Conservation (phyloP, 2,888 invertebrate genomes). For the Yponomeuta cagnagella region DNA sequence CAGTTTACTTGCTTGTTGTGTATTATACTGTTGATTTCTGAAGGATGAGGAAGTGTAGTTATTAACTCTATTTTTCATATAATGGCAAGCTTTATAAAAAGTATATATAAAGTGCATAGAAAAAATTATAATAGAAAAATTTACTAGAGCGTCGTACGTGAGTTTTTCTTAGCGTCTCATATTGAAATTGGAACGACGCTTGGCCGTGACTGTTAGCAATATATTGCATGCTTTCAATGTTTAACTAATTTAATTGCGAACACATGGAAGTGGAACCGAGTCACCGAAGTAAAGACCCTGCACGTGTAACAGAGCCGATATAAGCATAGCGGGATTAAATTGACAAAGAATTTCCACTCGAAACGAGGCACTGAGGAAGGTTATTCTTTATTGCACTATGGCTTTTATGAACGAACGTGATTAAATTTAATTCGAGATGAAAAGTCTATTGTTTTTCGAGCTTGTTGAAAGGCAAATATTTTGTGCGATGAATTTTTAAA, state of each 20-base stretch:
- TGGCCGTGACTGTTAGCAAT: background rate
- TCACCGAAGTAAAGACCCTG: background rate
- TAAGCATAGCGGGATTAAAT: conserved; percentile 30
- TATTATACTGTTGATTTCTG: too few species aligned
- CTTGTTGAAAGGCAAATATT: conserved; percentile 9
- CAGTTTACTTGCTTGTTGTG: too few species aligned
- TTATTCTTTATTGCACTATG: background rate
- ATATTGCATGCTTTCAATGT: background rate
- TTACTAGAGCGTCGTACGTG: too few species aligned
- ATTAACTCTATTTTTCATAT: too few species aligned
- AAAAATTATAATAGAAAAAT: too few species aligned
- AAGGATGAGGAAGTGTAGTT: too few species aligned
- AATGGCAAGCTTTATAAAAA: too few species aligned
- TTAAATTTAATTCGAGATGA: conserved; percentile 7
- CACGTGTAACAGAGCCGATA: conserved; percentile 4
- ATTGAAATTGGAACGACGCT: background rate
- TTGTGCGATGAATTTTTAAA: conserved; percentile 1
- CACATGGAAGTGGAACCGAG: conserved; percentile 14
- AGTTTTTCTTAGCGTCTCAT: background rate
- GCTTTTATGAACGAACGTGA: conserved; percentile 12
- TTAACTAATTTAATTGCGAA: conserved; percentile 14
- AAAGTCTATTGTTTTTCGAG: conserved; percentile 15
- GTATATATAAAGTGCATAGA: too few species aligned
- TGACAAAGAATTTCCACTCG: conserved; percentile 36
- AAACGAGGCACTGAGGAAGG: conserved; percentile 5